phyloP scores from a whole-genome alignment of 2,113 vertebrate species.

The Melanerpes formicivorus region DNA sequence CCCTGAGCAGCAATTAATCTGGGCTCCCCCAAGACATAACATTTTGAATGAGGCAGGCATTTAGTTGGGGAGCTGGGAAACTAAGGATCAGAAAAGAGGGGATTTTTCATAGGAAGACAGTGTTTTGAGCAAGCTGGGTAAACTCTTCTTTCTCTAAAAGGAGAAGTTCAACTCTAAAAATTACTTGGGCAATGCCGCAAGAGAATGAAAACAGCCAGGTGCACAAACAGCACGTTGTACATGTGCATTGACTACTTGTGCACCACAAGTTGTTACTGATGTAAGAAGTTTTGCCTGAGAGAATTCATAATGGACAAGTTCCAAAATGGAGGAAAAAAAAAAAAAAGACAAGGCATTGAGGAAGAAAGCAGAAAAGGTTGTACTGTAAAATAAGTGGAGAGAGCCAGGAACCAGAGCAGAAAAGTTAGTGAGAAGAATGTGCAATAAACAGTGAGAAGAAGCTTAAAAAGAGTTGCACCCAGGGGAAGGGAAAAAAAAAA shows the following conservation, averaged over 20 bases:
- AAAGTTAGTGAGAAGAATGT: neutral
- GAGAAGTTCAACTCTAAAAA: neutral
- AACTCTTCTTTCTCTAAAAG: neutral
- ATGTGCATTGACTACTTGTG: neutral
- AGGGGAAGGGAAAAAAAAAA: neutral
- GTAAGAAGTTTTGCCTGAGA: neutral
- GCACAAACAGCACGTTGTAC: fast-evolving
- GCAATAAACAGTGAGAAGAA: neutral
- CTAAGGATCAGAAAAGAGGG: neutral
- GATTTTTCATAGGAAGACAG: neutral
- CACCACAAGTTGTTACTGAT: neutral
- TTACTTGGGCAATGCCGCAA: neutral
- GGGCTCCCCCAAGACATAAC: neutral
- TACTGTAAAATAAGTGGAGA: neutral
- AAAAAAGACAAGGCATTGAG: fast-evolving
- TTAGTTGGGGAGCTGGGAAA: neutral
- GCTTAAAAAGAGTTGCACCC: neutral
- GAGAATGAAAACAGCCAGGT: neutral
- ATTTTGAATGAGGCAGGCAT: neutral
- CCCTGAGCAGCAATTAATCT: neutral
- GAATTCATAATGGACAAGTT: neutral
- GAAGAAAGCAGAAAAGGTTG: neutral
- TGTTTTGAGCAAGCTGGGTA: neutral
- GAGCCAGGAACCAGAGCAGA: neutral
- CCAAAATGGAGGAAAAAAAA: neutral